These are phyloP conservation scores for Stylophora pistillata DNA, from an alignment of 64 coral and sea anemone species.

Conservation along the genomic window DNA sequence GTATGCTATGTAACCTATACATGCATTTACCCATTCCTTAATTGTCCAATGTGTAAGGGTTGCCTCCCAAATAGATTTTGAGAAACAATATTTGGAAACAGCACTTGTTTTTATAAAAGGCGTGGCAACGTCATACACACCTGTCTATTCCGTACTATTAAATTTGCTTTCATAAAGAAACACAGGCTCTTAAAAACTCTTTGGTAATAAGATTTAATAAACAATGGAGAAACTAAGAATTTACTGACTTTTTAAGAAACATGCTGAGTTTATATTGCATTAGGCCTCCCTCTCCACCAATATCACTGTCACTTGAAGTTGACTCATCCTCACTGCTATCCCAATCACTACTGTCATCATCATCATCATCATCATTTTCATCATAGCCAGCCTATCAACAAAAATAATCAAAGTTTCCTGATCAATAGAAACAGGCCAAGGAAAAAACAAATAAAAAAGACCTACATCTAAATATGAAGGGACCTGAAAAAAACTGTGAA, in stretches of 20 bases:
- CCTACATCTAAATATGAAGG: too few relatives aligned
- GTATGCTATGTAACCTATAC: constrained; percentile 1
- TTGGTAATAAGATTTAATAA: too few relatives aligned
- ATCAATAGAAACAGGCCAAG: not conserved
- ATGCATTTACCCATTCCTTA: not conserved
- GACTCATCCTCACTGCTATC: constrained; percentile 43
- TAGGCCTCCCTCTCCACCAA: constrained; percentile 48
- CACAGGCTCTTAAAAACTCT: too few relatives aligned
- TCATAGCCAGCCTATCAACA: not conserved
- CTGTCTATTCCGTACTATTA: too few relatives aligned
- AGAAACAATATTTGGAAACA: too few relatives aligned
- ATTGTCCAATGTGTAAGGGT: not conserved
- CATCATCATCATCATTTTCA: constrained; percentile 76
- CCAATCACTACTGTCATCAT: constrained; percentile 76
- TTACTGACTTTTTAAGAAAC: constrained; percentile 83
- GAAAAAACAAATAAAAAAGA: too few relatives aligned
- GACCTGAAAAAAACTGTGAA: too few relatives aligned
- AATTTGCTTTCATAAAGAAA: too few relatives aligned
- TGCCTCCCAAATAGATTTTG: too few relatives aligned
- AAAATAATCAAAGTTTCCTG: not conserved
- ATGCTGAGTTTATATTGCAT: constrained; percentile 69
- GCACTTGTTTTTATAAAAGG: too few relatives aligned
- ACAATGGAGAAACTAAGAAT: too few relatives aligned
- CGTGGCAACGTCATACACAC: too few relatives aligned
- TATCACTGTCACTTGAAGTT: constrained; percentile 63